Percentiles rank a stretch among this genome's conserved stretches.
These are phyloP conservation scores for Andrena hattorfiana DNA, from an alignment of 2,888 invertebrate genomes.

Conservation along the genomic window DNA sequence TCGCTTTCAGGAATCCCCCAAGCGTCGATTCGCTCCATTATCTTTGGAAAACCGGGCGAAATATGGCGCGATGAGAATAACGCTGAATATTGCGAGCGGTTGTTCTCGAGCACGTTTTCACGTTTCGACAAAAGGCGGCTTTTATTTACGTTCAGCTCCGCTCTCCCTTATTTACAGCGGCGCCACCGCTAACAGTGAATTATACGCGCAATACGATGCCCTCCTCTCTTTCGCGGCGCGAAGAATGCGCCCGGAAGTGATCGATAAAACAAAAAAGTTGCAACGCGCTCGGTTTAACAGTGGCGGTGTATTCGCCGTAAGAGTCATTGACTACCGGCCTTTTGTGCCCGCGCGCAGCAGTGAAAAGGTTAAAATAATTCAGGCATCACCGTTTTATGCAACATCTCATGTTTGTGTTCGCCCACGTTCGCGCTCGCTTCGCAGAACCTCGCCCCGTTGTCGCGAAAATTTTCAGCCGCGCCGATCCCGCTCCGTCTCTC, in stretches of 20 bases:
- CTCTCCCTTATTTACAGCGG: conserved; percentile 26
- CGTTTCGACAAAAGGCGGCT: conserved; percentile 30
- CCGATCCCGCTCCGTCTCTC: neutral
- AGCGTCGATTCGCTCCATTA: neutral
- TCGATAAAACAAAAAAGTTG: conserved; percentile 50
- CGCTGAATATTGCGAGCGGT: neutral
- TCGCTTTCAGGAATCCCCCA: neutral
- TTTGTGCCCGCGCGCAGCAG: conserved; percentile 25
- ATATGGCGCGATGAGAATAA: conserved; percentile 1
- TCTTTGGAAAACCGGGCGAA: neutral
- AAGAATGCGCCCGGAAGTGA: conserved; percentile 49
- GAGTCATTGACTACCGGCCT: conserved; percentile 41
- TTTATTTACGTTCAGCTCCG: conserved; percentile 39
- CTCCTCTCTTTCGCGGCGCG: conserved; percentile 38
- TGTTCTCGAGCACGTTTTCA: conserved; percentile 34
- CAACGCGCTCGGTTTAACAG: conserved; percentile 46
- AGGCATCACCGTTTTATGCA: conserved; percentile 15
- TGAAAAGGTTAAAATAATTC: conserved; percentile 55
- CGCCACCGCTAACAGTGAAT: conserved; percentile 46
- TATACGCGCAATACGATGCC: conserved; percentile 29
- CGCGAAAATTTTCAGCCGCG: conserved; percentile 4
- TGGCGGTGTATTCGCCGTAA: conserved; percentile 7
- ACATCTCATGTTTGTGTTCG: neutral
- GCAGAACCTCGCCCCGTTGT: neutral
- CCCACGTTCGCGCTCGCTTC: neutral